These are phyloP conservation scores for Argopecten irradians DNA, from an alignment of 1,140 invertebrate species.

Conservation along the genomic window DNA sequence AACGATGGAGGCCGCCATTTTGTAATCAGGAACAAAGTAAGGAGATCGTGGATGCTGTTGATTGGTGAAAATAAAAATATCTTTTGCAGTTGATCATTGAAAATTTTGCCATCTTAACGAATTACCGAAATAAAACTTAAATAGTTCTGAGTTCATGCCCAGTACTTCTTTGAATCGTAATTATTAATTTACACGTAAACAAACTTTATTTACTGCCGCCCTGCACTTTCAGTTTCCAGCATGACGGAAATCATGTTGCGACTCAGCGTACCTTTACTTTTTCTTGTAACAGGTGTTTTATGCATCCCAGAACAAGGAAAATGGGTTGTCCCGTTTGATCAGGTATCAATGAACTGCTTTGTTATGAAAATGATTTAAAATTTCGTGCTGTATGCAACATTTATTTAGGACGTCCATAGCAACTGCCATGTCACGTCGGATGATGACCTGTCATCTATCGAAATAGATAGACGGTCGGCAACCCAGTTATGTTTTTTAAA, in stretches of 20 bases:
- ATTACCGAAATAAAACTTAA: neutral
- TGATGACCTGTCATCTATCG: neutral
- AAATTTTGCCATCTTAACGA: neutral
- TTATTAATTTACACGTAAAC: conserved; percentile 38
- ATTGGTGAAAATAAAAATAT: conserved; percentile 22
- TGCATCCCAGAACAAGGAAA: conserved; percentile 40
- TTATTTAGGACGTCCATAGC: neutral
- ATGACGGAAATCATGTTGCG: conserved; percentile 15
- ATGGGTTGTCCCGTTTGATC: conserved; percentile 26
- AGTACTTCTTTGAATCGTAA: neutral
- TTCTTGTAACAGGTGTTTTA: neutral
- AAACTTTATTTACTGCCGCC: conserved; percentile 31
- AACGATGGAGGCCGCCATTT: conserved; percentile 40
- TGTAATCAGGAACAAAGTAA: conserved; percentile 9
- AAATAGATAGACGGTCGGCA: neutral
- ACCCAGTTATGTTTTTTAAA: neutral
- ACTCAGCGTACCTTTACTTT: neutral
- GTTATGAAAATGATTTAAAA: neutral
- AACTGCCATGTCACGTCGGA: neutral
- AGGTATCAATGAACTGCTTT: conserved; percentile 1
- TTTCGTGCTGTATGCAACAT: too few species aligned
- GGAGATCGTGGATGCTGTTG: conserved; percentile 3
- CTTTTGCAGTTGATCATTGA: neutral
- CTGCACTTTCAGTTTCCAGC: conserved; percentile 12
- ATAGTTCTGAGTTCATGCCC: neutral